Percentiles rank a stretch among this genome's conserved stretches.
These are phyloP conservation scores for Uria lomvia DNA, from an alignment of 2,113 vertebrate species.

Conservation along the genomic window DNA sequence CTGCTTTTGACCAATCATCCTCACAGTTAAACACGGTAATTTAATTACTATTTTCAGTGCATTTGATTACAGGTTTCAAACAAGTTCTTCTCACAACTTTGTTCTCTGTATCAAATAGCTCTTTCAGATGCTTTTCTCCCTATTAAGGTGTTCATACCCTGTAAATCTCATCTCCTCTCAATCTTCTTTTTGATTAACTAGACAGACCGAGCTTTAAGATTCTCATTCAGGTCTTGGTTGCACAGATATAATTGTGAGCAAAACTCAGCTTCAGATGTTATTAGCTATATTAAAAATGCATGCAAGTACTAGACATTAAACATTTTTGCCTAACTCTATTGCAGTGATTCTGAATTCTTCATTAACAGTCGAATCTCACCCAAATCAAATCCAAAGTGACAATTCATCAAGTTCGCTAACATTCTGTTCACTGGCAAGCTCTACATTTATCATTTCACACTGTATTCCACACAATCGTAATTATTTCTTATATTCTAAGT, in stretches of 20 bases:
- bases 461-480: neutral
- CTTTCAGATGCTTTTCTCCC: slow-evolving; percentile 16
- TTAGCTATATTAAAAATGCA: slow-evolving; percentile 61
- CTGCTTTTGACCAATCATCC: neutral
- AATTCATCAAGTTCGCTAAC: slow-evolving; percentile 13
- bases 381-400: slow-evolving; percentile 59
- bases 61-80: slow-evolving; percentile 29
- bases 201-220: slow-evolving; percentile 29
- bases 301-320: slow-evolving; percentile 57
- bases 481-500: neutral
- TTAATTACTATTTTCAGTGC: slow-evolving; percentile 32
- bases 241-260: slow-evolving; percentile 57
- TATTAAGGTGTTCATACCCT: neutral
- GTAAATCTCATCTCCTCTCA: neutral
- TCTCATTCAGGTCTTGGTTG: slow-evolving; percentile 32
- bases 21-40: slow-evolving; percentile 30
- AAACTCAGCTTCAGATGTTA: slow-evolving; percentile 60
- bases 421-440: neutral
- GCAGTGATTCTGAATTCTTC: slow-evolving; percentile 31
- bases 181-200: slow-evolving; percentile 45
- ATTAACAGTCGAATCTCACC: neutral
- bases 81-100: neutral
- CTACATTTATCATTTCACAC: neutral
- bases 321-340: slow-evolving; percentile 22
- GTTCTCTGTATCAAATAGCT: slow-evolving; percentile 15